Percentiles rank a stretch among this genome's conserved stretches.
These are phyloP conservation scores for Pentalonia nigronervosa DNA, from an alignment of 1,140 invertebrate genomes.

Conservation along the genomic window DNA sequence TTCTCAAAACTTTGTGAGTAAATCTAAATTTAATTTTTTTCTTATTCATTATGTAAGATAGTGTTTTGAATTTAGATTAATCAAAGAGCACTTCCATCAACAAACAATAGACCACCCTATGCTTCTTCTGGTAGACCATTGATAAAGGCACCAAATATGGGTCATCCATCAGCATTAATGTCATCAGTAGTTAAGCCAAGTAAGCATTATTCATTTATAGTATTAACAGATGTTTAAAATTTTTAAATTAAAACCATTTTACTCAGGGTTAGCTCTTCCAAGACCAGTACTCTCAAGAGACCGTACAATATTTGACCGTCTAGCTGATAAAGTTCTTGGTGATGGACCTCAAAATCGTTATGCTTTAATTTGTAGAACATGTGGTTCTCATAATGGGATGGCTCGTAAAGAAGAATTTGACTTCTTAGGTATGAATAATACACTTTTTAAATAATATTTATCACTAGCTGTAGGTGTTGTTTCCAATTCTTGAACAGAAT, in stretches of 20 bases:
- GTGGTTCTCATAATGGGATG: conserved; percentile 96
- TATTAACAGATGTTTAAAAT: neutral
- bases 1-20: conserved; percentile 50
- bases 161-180: conserved; percentile 10
- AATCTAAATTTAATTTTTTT: conserved; percentile 15
- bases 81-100: conserved; percentile 22
- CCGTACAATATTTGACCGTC: conserved; percentile 79
- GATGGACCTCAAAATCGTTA: conserved; percentile 94
- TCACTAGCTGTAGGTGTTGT: too few relatives aligned
- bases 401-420: conserved; percentile 95
- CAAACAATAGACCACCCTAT: conserved; percentile 11
- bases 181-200: conserved; percentile 31
- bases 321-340: conserved; percentile 93
- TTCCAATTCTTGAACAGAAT: neutral
- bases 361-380: conserved; percentile 91
- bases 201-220: neutral
- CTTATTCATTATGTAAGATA: neutral
- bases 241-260: neutral
- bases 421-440: conserved; percentile 74
- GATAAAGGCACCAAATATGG: neutral
- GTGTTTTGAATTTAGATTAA: conserved; percentile 41
- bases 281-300: conserved; percentile 71
- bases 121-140: neutral
- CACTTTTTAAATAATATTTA: neutral
- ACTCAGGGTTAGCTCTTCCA: conserved; percentile 61